These are phyloP conservation scores for Suncus etruscus DNA, from an alignment of 2,113 vertebrate species.

Conservation along the genomic window DNA sequence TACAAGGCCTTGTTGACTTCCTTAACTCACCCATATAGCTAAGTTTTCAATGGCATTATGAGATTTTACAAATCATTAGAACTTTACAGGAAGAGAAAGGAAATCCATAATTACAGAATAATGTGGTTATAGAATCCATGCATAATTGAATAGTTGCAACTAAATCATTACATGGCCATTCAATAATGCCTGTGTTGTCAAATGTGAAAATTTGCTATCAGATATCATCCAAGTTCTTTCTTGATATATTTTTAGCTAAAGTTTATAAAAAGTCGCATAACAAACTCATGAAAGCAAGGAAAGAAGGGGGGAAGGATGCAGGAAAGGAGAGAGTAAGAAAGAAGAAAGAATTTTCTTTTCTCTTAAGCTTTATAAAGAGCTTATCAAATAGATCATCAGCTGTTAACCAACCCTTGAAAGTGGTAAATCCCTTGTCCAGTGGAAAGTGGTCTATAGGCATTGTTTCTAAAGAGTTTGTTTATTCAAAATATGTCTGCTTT, in stretches of 20 bases:
- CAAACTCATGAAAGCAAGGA: constrained; percentile 28
- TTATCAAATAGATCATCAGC: constrained; percentile 55
- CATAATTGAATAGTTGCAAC: constrained; percentile 70
- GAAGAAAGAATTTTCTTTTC: neutral
- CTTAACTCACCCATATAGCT: constrained; percentile 71
- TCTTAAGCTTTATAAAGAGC: constrained; percentile 39
- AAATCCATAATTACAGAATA: constrained; percentile 78
- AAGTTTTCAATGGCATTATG: constrained; percentile 69
- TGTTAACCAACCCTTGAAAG: constrained; percentile 57
- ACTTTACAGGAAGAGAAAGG: constrained; percentile 62
- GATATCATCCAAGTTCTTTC: constrained; percentile 54
- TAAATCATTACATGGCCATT: constrained; percentile 41
- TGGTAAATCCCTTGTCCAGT: constrained; percentile 35
- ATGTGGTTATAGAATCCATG: constrained; percentile 70
- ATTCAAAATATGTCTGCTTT: constrained; percentile 59
- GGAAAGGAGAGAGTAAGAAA: neutral
- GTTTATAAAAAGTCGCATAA: constrained; percentile 59
- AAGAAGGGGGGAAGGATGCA: fast-evolving
- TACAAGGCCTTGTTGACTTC: constrained; percentile 79
- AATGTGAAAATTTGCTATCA: constrained; percentile 59
- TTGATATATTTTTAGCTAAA: constrained; percentile 65
- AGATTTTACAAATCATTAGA: constrained; percentile 73
- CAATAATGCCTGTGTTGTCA: constrained; percentile 59
- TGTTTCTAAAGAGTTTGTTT: constrained; percentile 64
- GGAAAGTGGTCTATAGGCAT: neutral